phyloP scores from a whole-genome alignment of 37 sponge, comb jelly and placozoan species.

The Diacarnus erythraeanus region DNA sequence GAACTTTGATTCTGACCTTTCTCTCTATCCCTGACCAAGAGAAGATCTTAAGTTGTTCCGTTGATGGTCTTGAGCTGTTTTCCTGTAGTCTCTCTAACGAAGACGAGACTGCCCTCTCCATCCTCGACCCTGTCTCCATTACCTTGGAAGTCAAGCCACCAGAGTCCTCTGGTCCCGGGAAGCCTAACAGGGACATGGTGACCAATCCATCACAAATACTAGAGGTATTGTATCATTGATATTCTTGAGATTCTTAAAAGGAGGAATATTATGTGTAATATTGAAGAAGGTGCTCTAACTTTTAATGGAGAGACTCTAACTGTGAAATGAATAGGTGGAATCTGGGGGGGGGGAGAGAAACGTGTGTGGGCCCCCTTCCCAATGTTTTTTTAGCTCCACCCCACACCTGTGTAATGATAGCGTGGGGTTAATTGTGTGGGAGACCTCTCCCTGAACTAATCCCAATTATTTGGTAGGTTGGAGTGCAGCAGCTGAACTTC shows the following conservation, averaged over 20 bases:
- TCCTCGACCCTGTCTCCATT: constrained; percentile 86
- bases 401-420: no score
- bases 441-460: no score
- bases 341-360: no score
- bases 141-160: constrained; percentile 75
- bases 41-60: constrained; percentile 39
- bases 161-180: neutral
- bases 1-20: constrained; percentile 60
- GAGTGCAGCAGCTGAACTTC: constrained; percentile 57
- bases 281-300: no score
- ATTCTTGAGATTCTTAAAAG: no score
- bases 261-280: no score
- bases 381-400: no score
- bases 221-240: neutral
- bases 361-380: no score
- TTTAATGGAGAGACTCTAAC: no score
- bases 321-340: no score
- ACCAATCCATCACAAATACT: neutral
- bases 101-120: constrained; percentile 96
- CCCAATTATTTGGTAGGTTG: no score
- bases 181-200: neutral
- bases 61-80: constrained; percentile 86
- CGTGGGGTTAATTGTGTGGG: no score
- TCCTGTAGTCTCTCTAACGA: constrained; percentile 88
- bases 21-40: constrained; percentile 4